Evolutionary conservation across 2,888 invertebrate genomes (phyloP), one percentile per base, ranked within the genome.

Genomic region (Lithophane leautieri): DNA sequence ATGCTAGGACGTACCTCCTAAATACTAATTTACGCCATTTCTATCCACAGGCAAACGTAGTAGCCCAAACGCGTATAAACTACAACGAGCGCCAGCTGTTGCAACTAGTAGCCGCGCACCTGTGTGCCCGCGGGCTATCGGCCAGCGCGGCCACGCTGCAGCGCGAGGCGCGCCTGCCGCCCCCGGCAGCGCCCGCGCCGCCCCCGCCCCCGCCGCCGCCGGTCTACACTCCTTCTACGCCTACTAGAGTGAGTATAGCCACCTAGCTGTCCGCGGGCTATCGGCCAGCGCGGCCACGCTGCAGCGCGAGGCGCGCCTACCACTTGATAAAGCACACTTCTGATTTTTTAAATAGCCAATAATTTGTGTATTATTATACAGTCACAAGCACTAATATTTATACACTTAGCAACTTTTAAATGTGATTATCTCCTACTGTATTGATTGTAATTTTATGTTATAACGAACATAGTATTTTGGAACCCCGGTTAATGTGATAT

Each of bases 51-150:
- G 98, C 99, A 0, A 99, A 99, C 94, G 98, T 99, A 63, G 99
- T 99, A 0, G 99, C 99, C 0, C 99, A 99, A 94, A 99, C 99
- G 0, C 98, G 98, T 83, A 99, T 99, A 79, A 98, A 98, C 90
- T 99, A 98, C 97, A 99, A 99, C 94, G 99, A 99, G 92, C 97
- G 98, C 63, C 99, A 99, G 93, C 96, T 99, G 54, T 97, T 99
- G 86, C 98, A 99, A 92, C 96, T 99, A 19, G 99, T 99, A 66
- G 98, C 98, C 90, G 98, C 98, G 75, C 99, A 99, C 95, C 97
- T 99, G 71, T 92, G 97, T 52, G 97, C 97, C 4, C 98, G 98
- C 88, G 99, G 98, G 0, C 97, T 98, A 69, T 78, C 91, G 0
- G 98, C 98, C 71, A 97, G 98, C 22, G 99, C 99, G 0, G 94